Evolutionary conservation across 1,140 invertebrate species (phyloP), one percentile per base, ranked within the genome.

Genomic region (Hyphantria cunea): DNA sequence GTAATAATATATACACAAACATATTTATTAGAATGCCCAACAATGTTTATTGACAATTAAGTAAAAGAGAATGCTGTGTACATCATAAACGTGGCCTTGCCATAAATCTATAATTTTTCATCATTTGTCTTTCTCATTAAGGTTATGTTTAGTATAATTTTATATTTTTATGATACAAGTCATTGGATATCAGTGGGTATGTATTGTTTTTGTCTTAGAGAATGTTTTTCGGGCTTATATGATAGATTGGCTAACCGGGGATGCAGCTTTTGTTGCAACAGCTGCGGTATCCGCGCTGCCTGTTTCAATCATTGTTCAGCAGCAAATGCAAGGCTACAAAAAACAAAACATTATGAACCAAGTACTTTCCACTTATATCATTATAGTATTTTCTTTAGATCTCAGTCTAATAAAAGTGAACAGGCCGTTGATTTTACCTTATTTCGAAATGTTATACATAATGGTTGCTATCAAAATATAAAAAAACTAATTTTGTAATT

Each of bases 401-500:
- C 17, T 31, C 52, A 41, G 41, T 32, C 11, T 14, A 25, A 49
- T 37, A n/a, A 13, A 51, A 45, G 11, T 67, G 47, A 15, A 49
- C 2, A 10, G 37, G 37, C 47, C 51, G 51, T 59, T 60, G 41
- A 60, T 45, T 45, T 71, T 79, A 84, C 82, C 74, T 87, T 80
- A 81, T 75, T 84, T 81, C 63, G 73, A 81, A 80, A 72, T 76
- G 64, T 69, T 73, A 77, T 72, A 81, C 82, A 87, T 86, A 77
- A 74, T 86, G 68, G 65, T 77, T 80, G 71, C 71, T 86, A 83
- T 82, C 74, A 83, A 87, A 88, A 81, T 80, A 76, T 75, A 76
- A 81, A 76, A 74, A 39, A 70, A 78, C 69, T 71, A 80, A 78
- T 84, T 84, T 84, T 83, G 74, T 74, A 78, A 78, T 75, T 82